Evolutionary conservation across 1,140 invertebrate genomes (phyloP), one percentile per base, ranked within the genome.

Genomic region (Battus philenor): DNA sequence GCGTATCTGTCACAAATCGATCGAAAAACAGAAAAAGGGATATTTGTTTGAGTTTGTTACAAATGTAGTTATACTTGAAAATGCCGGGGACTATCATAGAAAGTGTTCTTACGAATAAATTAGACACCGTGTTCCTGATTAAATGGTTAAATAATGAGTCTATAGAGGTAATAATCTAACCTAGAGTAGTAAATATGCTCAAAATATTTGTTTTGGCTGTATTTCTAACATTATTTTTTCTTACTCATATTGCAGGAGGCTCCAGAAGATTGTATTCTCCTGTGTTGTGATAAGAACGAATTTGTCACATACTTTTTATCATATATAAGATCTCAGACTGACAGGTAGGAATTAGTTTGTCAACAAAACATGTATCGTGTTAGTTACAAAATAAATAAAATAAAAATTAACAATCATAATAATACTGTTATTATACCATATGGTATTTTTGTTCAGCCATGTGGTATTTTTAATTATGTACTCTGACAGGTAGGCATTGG

Each of bases 1-100:
- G n/a, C n/a, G n/a, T n/a, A n/a, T 12, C 13, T 12, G 38, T 31
- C 43, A 32, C 36, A 26, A 46, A 15, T 18, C 51, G 62, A 55
- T 59, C 49, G 44, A 24, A 51, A 53, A 56, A n/a, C n/a, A n/a
- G n/a, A n/a, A n/a, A n/a, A n/a, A n/a, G n/a, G n/a, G n/a, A n/a
- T 54, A 46, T 55, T 32, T 50, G 61, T 57, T 56, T 54, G 44
- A 20, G 18, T 20, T 20, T 20, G 2, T 20, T 20, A 20, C 2
- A 20, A 6, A 53, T 47, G 39, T 59, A 56, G 32, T 34, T 31
- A 44, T 41, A 22, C 34, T 24, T 24, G 8, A 76, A 76, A 74
- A 83, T 79, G 75, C 55, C 71, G 41, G 76, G 71, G 47, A 68
- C 67, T 52, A 71, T 83, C 47, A 74, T 83, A 46, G 71, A 79